Evolutionary conservation across 37 sponge, comb jelly and placozoan species (phyloP).

Genomic region (Aphrocallistes beatrix): DNA sequence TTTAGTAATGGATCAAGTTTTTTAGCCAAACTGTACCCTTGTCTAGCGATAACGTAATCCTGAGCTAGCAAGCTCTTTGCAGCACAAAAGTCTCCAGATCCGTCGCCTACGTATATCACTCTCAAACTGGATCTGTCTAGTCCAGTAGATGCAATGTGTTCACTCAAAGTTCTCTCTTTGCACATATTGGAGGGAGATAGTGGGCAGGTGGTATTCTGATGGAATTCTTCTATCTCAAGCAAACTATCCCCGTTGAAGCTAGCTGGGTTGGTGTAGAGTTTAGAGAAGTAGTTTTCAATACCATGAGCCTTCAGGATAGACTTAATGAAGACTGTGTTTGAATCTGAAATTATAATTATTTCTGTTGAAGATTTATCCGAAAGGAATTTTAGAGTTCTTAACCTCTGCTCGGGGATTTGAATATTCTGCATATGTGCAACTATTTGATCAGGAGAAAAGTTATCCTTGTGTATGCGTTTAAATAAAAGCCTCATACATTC

Average conservation of each 20-base stretch:
- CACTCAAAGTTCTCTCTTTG: slow-evolving; percentile 41
- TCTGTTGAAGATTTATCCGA: background rate
- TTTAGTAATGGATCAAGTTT: background rate
- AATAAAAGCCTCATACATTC: slow-evolving; percentile 38
- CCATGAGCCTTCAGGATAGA: slow-evolving; percentile 37
- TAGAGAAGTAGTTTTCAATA: slow-evolving; percentile 18
- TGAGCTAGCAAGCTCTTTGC: slow-evolving; percentile 2
- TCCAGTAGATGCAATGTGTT: background rate
- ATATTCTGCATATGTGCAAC: background rate
- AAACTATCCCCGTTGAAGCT: slow-evolving; percentile 35
- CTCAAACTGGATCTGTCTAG: slow-evolving; percentile 10
- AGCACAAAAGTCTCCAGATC: slow-evolving; percentile 47
- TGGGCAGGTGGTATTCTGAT: slow-evolving; percentile 33
- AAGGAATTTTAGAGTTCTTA: slow-evolving; percentile 12
- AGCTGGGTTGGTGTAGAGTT: slow-evolving; percentile 52
- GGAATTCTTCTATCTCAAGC: slow-evolving; percentile 31
- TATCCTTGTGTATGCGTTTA: slow-evolving; percentile 13
- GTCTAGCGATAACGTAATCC: slow-evolving; percentile 52
- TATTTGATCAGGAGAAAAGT: slow-evolving; percentile 5
- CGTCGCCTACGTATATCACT: slow-evolving; percentile 64
- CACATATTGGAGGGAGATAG: slow-evolving; percentile 47
- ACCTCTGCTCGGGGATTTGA: slow-evolving; percentile 27
- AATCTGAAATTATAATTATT: slow-evolving; percentile 50
- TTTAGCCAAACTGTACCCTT: slow-evolving; percentile 35
- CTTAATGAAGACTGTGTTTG: slow-evolving; percentile 57